phyloP scores from a whole-genome alignment of 2,797 vertebrate species.

The Catharus ustulatus region DNA sequence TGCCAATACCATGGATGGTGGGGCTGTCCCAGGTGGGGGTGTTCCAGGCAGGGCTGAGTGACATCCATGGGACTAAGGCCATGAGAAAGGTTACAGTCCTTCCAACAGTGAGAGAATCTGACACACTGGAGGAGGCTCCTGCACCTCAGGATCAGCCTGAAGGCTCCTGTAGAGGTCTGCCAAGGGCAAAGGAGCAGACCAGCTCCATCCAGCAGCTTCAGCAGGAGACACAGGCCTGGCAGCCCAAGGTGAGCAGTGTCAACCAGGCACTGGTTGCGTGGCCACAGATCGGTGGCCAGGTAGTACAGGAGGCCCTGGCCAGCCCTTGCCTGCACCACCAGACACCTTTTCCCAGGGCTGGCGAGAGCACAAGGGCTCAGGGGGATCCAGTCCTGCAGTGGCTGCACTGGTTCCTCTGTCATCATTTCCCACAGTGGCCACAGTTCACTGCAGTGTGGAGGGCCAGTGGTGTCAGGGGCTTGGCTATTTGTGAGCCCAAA shows the following conservation, averaged over 20 bases:
- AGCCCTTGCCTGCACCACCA: not conserved
- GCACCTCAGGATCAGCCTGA: not conserved
- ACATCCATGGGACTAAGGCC: not conserved
- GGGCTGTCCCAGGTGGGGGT: not conserved
- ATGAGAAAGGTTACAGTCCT: not conserved
- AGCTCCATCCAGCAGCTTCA: slow-evolving; percentile 32
- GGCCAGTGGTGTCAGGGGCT: not conserved
- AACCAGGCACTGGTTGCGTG: not conserved
- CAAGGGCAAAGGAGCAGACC: not conserved
- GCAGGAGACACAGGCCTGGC: slow-evolving; percentile 27
- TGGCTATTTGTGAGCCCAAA: not conserved
- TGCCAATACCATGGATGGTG: no score
- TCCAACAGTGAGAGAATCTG: not conserved
- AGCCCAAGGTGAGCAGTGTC: slow-evolving; percentile 23
- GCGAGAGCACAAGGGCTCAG: not conserved
- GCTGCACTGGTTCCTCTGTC: not conserved
- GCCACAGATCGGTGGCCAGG: not conserved
- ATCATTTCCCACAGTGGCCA: not conserved
- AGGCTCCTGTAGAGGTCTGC: not conserved
- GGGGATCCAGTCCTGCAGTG: not conserved
- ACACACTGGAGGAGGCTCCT: not conserved
- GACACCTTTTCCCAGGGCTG: not conserved
- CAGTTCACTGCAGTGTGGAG: not conserved
- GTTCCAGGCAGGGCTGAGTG: not conserved
- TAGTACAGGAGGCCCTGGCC: not conserved